phyloP scores from a whole-genome alignment of 1,140 invertebrate genomes.

The Pseudomyrmex flavicornis region DNA sequence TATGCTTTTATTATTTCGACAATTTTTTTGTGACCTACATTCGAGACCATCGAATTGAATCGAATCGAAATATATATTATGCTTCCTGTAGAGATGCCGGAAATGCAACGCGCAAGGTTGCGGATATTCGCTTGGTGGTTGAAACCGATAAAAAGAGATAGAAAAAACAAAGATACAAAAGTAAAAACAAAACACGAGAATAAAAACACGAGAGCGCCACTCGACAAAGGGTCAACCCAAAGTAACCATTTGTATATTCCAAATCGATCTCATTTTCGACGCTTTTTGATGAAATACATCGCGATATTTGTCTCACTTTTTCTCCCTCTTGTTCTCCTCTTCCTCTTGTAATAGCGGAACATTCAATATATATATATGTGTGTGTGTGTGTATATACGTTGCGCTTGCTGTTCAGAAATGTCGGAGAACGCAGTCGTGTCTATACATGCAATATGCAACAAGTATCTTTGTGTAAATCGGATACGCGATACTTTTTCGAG shows the following conservation, averaged over 20 bases:
- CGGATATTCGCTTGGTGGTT: background rate
- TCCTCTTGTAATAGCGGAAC: background rate
- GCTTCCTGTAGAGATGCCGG: background rate
- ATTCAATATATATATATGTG: background rate
- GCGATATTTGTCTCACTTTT: background rate
- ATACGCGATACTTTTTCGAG: background rate
- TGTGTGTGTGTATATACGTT: background rate
- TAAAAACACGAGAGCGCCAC: conserved; percentile 64
- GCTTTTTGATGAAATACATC: conserved; percentile 29
- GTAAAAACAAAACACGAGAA: background rate
- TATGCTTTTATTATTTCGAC: conserved; percentile 4
- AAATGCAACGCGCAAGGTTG: conserved; percentile 12
- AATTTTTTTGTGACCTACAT: conserved; percentile 36
- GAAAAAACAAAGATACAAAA: background rate
- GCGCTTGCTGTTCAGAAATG: background rate
- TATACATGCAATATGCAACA: conserved; percentile 36
- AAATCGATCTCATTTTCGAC: conserved; percentile 65
- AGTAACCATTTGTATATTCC: conserved; percentile 65
- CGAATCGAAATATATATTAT: conserved; percentile 11
- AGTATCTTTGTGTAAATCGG: conserved; percentile 15
- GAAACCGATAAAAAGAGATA: background rate
- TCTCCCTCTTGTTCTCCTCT: background rate
- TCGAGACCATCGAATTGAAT: background rate
- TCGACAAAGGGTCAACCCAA: conserved; percentile 50
- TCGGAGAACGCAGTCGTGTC: background rate